Evolutionary conservation across 2,113 vertebrate species (phyloP).

Genomic region (Corythaixoides concolor): DNA sequence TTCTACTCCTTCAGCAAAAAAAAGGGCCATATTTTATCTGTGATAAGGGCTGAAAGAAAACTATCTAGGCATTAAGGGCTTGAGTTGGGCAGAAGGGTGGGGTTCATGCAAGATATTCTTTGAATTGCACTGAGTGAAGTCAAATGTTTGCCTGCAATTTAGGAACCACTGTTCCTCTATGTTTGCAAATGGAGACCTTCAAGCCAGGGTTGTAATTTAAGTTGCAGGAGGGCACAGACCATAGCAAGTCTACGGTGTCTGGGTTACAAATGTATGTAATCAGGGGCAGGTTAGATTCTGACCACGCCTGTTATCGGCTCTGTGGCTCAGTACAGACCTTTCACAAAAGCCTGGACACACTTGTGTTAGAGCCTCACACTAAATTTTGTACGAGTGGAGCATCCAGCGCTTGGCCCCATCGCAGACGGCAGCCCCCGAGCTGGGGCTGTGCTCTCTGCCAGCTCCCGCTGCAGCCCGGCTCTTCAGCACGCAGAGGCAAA

Average conservation of each 20-base stretch:
- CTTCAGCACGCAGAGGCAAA: background rate
- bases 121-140: slow-evolving; percentile 32
- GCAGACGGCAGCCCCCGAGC: background rate
- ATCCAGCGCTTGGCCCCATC: background rate
- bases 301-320: background rate
- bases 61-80: slow-evolving; percentile 30
- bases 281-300: background rate
- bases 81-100: slow-evolving; percentile 24
- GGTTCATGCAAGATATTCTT: slow-evolving; percentile 28
- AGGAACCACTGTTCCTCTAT: slow-evolving; percentile 17
- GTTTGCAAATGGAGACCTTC: slow-evolving; percentile 58
- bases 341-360: background rate
- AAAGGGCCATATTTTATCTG: slow-evolving; percentile 2
- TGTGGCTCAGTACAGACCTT: background rate
- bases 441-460: background rate
- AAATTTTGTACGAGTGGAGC: background rate
- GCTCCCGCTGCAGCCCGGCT: background rate
- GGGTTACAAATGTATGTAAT: background rate
- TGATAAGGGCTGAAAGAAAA: slow-evolving; percentile 62
- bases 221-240: background rate
- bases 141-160: slow-evolving; percentile 63
- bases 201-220: slow-evolving; percentile 13
- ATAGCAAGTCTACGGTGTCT: background rate
- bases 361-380: background rate
- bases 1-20: slow-evolving; percentile 31